Percentiles rank a stretch among this genome's conserved stretches.
Conservation (phyloP, 2,888 invertebrate species). For the Philaethria dido region DNA sequence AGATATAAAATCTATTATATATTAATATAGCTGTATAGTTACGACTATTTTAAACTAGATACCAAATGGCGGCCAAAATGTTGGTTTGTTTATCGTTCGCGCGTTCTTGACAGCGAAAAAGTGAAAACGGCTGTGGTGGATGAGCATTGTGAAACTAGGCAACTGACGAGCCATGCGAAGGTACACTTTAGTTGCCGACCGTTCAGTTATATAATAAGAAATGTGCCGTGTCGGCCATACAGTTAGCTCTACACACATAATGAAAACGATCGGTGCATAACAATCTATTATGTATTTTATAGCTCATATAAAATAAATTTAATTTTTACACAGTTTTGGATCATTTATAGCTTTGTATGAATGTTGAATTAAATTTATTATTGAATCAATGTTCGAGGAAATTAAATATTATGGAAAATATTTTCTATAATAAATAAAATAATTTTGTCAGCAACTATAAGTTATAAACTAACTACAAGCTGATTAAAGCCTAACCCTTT, state of each 20-base stretch:
- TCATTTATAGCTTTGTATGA: too few relatives aligned
- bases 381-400: too few relatives aligned
- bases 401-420: too few relatives aligned
- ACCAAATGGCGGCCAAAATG: slow-evolving; percentile 80
- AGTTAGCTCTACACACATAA: slow-evolving; percentile 40
- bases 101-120: slow-evolving; percentile 84
- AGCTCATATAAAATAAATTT: slow-evolving; percentile 28
- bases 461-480: neutral
- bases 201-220: slow-evolving; percentile 69
- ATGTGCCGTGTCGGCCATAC: slow-evolving; percentile 51
- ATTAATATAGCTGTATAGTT: slow-evolving; percentile 51
- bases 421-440: neutral
- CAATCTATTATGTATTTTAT: slow-evolving; percentile 33
- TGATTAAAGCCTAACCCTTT: neutral
- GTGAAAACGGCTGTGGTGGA: slow-evolving; percentile 80
- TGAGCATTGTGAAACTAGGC: slow-evolving; percentile 78
- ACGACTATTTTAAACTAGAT: slow-evolving; percentile 52
- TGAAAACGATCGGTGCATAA: slow-evolving; percentile 35
- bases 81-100: slow-evolving; percentile 82
- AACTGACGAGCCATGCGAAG: slow-evolving; percentile 54
- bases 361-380: too few relatives aligned
- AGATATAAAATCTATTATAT: slow-evolving; percentile 55
- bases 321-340: neutral
- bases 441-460: neutral
- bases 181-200: slow-evolving; percentile 53